Evolutionary conservation across 1,140 invertebrate genomes (phyloP).

Genomic region (Lepidurus couesii): DNA sequence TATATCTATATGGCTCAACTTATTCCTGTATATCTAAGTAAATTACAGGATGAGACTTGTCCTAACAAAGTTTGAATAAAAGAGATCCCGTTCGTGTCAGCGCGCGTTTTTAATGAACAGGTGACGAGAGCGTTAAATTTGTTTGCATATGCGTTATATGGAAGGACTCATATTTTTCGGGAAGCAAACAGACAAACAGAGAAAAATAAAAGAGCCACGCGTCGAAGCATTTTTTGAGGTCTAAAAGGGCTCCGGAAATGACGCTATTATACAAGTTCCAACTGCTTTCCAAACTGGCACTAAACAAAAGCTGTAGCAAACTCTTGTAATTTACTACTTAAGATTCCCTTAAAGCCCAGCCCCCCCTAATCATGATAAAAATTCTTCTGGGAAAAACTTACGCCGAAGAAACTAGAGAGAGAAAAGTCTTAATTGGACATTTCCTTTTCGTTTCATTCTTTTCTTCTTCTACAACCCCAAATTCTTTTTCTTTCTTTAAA

Average conservation of each 20-base stretch:
- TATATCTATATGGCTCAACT: no score
- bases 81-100: neutral
- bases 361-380: neutral
- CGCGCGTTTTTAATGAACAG: slow-evolving; percentile 5
- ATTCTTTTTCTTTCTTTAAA: neutral
- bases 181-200: neutral
- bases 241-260: neutral
- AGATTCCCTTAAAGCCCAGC: no score
- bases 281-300: neutral
- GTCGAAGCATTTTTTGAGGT: slow-evolving; percentile 2
- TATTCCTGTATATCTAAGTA: no score
- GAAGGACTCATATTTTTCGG: neutral
- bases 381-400: neutral
- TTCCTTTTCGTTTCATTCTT: neutral
- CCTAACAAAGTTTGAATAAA: neutral
- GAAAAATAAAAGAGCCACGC: slow-evolving; percentile 5
- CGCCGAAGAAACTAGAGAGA: neutral
- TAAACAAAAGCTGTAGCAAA: neutral
- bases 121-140: neutral
- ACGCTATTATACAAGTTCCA: neutral
- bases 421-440: slow-evolving; percentile 19
- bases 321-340: no score
- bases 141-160: slow-evolving; percentile 6
- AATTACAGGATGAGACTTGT: no score
- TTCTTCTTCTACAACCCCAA: neutral